A percentile compares a stretch with the other conserved stretches of the same genome.
phyloP scores from a whole-genome alignment of 2,888 invertebrate genomes.

The Ormyrus rosae region DNA sequence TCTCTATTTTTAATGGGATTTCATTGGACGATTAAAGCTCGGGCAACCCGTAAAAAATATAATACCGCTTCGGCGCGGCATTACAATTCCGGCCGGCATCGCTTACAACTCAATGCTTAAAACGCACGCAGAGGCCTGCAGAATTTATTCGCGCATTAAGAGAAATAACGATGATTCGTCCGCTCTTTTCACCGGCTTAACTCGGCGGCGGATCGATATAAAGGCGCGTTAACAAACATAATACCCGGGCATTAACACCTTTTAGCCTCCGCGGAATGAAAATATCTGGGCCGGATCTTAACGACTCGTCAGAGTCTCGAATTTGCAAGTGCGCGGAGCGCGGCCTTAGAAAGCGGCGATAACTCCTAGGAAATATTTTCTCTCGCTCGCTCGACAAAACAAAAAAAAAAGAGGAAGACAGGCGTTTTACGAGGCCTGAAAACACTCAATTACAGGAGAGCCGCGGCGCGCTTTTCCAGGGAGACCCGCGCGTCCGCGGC shows the following conservation, averaged over 20 bases:
- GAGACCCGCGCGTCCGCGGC: background rate
- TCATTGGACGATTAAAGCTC: no score
- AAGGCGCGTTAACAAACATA: background rate
- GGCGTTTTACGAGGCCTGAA: slow-evolving; percentile 21
- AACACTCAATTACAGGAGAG: slow-evolving; percentile 15
- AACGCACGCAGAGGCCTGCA: no score
- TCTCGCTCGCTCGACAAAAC: background rate
- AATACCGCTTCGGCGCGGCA: no score
- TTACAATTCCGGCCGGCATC: no score
- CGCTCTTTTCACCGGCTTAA: no score
- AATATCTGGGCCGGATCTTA: slow-evolving; percentile 6
- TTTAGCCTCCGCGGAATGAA: background rate
- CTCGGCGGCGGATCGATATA: background rate
- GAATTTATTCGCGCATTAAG: no score
- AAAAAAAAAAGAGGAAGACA: background rate
- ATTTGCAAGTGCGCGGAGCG: slow-evolving; percentile 14
- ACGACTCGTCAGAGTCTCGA: background rate
- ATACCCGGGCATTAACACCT: slow-evolving; percentile 19
- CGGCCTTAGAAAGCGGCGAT: slow-evolving; percentile 28
- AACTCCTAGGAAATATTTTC: slow-evolving; percentile 13
- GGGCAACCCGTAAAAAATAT: no score
- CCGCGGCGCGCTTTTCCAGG: slow-evolving; percentile 6
- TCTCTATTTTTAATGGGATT: no score
- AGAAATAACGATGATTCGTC: no score
- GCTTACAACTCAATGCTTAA: no score